Evolutionary conservation across 92 coral and sea anemone species (phyloP), one percentile per base, ranked within the genome.

Genomic region (Virgularia gustaviana): DNA sequence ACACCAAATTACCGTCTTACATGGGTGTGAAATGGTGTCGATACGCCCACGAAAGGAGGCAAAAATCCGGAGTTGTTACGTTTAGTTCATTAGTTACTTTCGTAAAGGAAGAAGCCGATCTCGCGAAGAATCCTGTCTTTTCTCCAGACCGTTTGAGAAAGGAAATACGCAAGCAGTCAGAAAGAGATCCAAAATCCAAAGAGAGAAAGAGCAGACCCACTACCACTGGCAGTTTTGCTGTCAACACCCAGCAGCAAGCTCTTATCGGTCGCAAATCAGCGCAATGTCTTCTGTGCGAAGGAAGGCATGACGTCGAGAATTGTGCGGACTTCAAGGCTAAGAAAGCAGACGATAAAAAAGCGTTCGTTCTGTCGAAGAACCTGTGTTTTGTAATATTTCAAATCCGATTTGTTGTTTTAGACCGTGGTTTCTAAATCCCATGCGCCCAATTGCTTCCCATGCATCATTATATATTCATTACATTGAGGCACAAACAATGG

Each of bases 1-100:
- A 68, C 29, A 63, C 80, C 75, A 88, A 81, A 45, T 70, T 88
- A 3, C 89, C 87, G 15, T 79, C 81, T 3, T 87, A 72, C 61
- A 64, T 80, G 1, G 85, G 82, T 2, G 75, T 83, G 2, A 78
- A 72, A 64, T 70, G 88, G 81, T 79, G 84, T 44, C 57, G 74
- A 7, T 62, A 49, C 61, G 84, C 79, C 6, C 60, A 70, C 34
- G 83, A 78, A 15, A 36, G 57, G 39, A 78, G 73, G 62, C 31
- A 57, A 23, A 78, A 64, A 42, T 13, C 30, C 30, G 47, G 53
- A 37, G n/a, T 15, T 0, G 47, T 78, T 1, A 30, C 35, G 6
- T 72, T 78, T 27, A 18, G 39, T 2, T 72, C 66, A 32, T 66
- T 82, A 9, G 86, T 76, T 10, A 33, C 37, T 47, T 81, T 81